Conservation (phyloP, 2,113 vertebrate genomes). For the Corynorhinus townsendii region DNA sequence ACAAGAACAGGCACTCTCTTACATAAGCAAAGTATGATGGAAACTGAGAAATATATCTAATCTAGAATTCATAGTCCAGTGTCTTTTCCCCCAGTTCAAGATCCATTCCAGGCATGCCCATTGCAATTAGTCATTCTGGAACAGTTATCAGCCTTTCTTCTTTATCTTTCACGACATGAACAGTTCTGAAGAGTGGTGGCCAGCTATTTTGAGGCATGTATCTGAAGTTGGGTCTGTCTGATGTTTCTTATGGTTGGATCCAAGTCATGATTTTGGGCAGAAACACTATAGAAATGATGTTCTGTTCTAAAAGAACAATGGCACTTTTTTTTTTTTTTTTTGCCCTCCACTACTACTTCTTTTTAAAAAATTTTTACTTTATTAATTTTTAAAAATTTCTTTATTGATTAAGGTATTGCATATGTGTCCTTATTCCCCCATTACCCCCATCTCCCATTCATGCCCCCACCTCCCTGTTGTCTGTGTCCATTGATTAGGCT, state of each 20-base stretch:
- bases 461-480: too few species aligned
- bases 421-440: too few species aligned
- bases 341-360: too few species aligned
- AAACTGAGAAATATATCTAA: not conserved
- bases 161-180: not conserved
- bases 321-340: not conserved
- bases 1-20: not conserved
- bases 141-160: not conserved
- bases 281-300: not conserved
- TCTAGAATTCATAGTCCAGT: not conserved
- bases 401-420: too few species aligned
- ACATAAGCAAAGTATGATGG: not conserved
- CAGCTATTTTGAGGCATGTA: not conserved
- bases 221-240: not conserved
- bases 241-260: not conserved
- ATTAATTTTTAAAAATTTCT: too few species aligned
- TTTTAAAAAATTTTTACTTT: too few species aligned
- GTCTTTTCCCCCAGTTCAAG: not conserved
- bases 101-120: not conserved
- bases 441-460: too few species aligned
- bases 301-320: not conserved
- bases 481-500: too few species aligned
- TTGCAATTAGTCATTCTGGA: not conserved
- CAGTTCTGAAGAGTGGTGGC: not conserved
- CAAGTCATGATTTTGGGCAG: not conserved